Evolutionary conservation across 1,140 invertebrate species (phyloP), one percentile per base, ranked within the genome.

Genomic region (Musca domestica): DNA sequence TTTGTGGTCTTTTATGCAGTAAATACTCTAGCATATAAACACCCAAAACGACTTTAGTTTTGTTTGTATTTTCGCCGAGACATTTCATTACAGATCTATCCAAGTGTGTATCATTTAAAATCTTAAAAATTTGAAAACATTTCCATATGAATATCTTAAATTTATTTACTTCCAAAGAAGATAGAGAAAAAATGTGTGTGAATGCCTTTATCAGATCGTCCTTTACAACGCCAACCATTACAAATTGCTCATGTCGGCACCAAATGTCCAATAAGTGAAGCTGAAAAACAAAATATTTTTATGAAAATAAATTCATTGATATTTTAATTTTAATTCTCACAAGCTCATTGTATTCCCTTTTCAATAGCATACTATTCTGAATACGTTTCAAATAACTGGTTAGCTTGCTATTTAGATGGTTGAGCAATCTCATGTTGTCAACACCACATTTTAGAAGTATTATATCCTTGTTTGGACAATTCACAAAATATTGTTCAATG

Each of bases 251-350:
- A 61, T 41, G 19, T 0, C 12, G 19, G 27, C 14, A 34, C 30
- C 27, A 34, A 12, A 61, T 61, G 5, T 61, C 56, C 20, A 61
- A 19, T 41, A 61, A 61, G n/a, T 61, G 30, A 10, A 61, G 25
- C 56, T 61, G 17, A 20, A 61, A 61, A 61, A 58, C 10, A 41
- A 61, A 30, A n/a, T 10, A n/a, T n/a, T n/a, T n/a, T n/a, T n/a
- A n/a, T n/a, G n/a, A n/a, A n/a, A 30, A 23, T 30, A 30, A 30
- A 58, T 30, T 17, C 9, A n/a, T 25, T 25, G 6, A 20, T 51
- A 20, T 20, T 51, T 20, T 41, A 6, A 34, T 12, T 19, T 10
- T 19, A 9, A 9, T 51, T 19, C 56, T 61, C 34, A 61, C 56
- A 27, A 61, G 34, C 19, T 61, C 56, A 10, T 3, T 61, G 9